These are phyloP conservation scores for Acanthiza pusilla DNA, from an alignment of 2,797 vertebrate species.

Conservation along the genomic window DNA sequence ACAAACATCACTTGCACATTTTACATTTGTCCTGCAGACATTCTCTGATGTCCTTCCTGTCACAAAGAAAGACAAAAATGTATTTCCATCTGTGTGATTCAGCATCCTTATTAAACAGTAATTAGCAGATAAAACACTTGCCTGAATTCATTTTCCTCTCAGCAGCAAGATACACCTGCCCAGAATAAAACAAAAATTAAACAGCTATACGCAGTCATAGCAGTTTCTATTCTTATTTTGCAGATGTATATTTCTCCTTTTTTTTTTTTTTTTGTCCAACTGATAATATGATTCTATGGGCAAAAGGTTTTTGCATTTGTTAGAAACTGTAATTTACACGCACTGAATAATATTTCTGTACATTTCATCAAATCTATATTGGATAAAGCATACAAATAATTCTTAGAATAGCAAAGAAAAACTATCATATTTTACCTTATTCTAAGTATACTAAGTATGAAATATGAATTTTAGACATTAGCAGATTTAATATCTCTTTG, in stretches of 20 bases:
- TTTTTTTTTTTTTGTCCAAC: neutral
- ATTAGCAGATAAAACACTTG: neutral
- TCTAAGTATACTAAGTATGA: neutral
- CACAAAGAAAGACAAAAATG: neutral
- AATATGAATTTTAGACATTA: neutral
- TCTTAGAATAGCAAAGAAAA: neutral
- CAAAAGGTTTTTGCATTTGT: neutral
- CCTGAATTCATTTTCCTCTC: neutral
- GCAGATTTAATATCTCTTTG: neutral
- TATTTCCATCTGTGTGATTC: neutral
- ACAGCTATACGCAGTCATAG: neutral
- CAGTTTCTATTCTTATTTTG: neutral
- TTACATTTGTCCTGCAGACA: neutral
- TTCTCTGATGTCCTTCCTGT: neutral
- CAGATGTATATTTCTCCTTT: neutral
- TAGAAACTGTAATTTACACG: neutral
- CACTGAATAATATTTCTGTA: neutral
- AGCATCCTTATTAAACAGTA: neutral
- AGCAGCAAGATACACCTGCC: neutral
- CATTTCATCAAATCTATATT: neutral
- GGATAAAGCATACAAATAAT: neutral
- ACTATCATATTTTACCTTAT: neutral
- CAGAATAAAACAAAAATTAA: neutral
- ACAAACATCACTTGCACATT: neutral
- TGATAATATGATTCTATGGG: neutral